Evolutionary conservation across 2,888 invertebrate species (phyloP).

Genomic region (Eupeodes luniger): DNA sequence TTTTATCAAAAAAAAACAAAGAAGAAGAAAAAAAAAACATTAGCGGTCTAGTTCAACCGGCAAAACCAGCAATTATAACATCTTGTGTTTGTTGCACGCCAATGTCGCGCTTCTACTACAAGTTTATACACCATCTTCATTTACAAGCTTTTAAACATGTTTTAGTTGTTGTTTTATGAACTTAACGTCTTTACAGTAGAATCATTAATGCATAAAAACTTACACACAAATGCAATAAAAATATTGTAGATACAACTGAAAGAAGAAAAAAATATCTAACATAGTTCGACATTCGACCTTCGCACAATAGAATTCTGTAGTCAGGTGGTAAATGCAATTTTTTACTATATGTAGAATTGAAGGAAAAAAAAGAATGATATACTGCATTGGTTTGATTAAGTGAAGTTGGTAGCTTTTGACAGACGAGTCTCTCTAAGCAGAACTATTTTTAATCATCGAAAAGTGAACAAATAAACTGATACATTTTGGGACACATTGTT

Average conservation of each 20-base stretch:
- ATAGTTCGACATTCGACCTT: constrained; percentile 47
- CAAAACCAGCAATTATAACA: constrained; percentile 10
- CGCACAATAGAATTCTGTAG: constrained; percentile 1
- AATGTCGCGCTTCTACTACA: constrained; percentile 33
- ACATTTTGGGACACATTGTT: too few species aligned
- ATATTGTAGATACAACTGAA: neutral
- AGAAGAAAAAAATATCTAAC: neutral
- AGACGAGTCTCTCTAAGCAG: neutral
- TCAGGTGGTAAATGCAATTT: constrained; percentile 25
- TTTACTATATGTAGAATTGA: neutral
- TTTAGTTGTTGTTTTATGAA: constrained; percentile 13
- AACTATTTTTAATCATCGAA: neutral
- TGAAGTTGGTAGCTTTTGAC: neutral
- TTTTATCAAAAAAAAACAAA: neutral
- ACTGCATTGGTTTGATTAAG: too few species aligned
- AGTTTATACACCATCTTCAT: constrained; percentile 47
- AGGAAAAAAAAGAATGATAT: neutral
- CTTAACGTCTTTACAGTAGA: neutral
- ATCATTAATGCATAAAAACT: constrained; percentile 42
- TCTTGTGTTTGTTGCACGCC: constrained; percentile 2
- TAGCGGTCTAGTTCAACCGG: constrained; percentile 51
- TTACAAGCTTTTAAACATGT: constrained; percentile 13
- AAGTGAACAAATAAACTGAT: too few species aligned
- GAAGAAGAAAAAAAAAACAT: neutral
- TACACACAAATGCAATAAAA: neutral